Conservation (phyloP, 2,888 invertebrate species). For the Harpagoxenus sublaevis region DNA sequence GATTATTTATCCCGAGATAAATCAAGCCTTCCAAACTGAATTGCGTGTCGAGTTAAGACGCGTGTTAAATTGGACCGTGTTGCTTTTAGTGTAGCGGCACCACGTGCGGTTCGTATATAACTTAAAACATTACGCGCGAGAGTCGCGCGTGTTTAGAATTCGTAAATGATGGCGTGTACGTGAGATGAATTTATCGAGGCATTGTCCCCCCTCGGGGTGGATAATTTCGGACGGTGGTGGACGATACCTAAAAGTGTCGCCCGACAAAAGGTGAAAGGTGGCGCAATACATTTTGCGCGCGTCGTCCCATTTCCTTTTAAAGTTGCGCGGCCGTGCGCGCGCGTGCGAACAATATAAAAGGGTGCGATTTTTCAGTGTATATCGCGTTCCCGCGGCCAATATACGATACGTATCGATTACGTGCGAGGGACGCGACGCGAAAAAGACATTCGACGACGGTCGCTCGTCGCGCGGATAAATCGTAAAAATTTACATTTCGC, state of each 20-base stretch:
- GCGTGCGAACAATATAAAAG: slow-evolving; percentile 15
- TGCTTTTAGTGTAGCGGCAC: not conserved
- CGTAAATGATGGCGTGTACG: not conserved
- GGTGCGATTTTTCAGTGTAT: slow-evolving; percentile 27
- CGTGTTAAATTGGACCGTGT: slow-evolving; percentile 1
- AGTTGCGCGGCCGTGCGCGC: slow-evolving; percentile 12
- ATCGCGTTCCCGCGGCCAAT: not conserved
- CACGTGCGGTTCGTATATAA: not conserved
- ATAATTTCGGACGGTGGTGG: slow-evolving; percentile 1
- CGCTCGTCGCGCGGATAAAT: slow-evolving; percentile 19
- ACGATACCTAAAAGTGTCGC: slow-evolving; percentile 19
- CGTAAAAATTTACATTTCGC: slow-evolving; percentile 25
- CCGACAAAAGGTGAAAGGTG: slow-evolving; percentile 46
- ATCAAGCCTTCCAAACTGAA: not conserved
- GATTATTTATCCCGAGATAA: not conserved
- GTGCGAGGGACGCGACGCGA: not conserved
- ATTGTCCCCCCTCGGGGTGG: not conserved
- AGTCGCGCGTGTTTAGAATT: slow-evolving; percentile 31
- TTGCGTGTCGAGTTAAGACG: not conserved
- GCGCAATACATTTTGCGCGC: slow-evolving; percentile 20
- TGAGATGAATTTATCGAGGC: slow-evolving; percentile 31
- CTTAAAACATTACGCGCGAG: not conserved
- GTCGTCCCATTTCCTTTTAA: slow-evolving; percentile 31
- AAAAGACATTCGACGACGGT: slow-evolving; percentile 2
- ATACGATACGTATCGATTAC: slow-evolving; percentile 39